Evolutionary conservation across 2,797 vertebrate species (phyloP), one percentile per base, ranked within the genome.

Genomic region (Lindbergichthys nudifrons): DNA sequence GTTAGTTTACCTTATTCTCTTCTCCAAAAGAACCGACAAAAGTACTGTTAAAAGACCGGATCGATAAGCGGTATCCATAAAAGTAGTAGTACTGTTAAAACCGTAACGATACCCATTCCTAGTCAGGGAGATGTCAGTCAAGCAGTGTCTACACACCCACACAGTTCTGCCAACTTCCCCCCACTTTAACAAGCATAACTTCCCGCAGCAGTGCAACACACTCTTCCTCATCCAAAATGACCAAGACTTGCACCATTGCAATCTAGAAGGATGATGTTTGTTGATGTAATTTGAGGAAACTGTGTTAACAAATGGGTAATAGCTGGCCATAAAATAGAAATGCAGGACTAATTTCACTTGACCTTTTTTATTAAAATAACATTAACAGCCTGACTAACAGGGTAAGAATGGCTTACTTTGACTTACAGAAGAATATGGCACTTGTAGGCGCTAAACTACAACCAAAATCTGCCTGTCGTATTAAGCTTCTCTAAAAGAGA

Each of bases 341-440:
- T 52, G 30, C 23, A 42, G 46, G 10, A 45, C 15, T 45, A 32
- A 26, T 45, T 65, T 65, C 16, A 78, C 72, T 60, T 74, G 30
- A 70, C 73, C 51, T 54, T 72, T 59, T 57, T 61, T 65, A 26
- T 82, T 59, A 32, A 69, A 75, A 73, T 79, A 68, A 80, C 71
- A 85, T 82, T 81, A 72, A 84, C 66, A 73, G 66, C 62, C 68
- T 39, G 26, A 72, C 70, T 84, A 80, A 82, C 48, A 72, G 50
- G 47, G 65, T 69, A 73, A 80, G 72, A 56, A 50, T 75, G 74
- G 76, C 57, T 85, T 84, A 57, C 54, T 23, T 48, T 59, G 72
- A 70, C 67, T 87, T 87, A 75, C 39, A 57, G 67, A 42, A 46
- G 62, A 70, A 76, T 73, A 83, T 83, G 70, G 58, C 48, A 79